A percentile compares a stretch with the other conserved stretches of the same genome.
phyloP scores from a whole-genome alignment of 1,140 invertebrate genomes.

The Lepidurus apus region DNA sequence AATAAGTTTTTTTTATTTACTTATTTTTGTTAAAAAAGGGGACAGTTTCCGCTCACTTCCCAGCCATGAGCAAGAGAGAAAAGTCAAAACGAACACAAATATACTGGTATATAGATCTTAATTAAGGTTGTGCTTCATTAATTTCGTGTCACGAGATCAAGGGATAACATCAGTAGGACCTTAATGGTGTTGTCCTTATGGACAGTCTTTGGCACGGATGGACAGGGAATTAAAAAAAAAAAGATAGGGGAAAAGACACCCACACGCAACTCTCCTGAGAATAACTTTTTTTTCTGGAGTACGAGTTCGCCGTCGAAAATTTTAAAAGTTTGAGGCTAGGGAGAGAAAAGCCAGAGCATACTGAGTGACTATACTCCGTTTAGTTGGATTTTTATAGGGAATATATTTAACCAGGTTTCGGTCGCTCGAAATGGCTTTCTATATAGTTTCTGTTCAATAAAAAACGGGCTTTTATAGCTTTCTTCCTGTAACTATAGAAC shows the following conservation, averaged over 20 bases:
- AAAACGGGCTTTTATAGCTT: no score
- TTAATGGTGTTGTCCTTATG: background rate
- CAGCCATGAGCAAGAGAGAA: background rate
- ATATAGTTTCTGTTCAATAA: no score
- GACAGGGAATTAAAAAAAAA: background rate
- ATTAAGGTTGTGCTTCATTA: constrained; percentile 14
- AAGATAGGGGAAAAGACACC: background rate
- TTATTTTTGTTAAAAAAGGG: background rate
- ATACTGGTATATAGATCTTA: background rate
- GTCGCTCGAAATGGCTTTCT: no score
- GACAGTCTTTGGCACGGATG: background rate
- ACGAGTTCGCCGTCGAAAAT: no score
- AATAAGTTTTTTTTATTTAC: background rate
- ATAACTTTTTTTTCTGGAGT: no score
- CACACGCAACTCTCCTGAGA: background rate
- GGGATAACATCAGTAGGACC: background rate
- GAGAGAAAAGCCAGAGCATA: no score
- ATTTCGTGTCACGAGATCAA: constrained; percentile 21
- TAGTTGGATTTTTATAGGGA: no score
- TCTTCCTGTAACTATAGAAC: no score
- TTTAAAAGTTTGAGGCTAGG: no score
- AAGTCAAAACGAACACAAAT: background rate
- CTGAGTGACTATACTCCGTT: no score
- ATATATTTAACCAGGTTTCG: no score
- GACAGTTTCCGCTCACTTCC: background rate